Percentiles rank a stretch among this genome's conserved stretches.
These are phyloP conservation scores for Saccopteryx bilineata DNA, from an alignment of 2,113 vertebrate genomes.

Conservation along the genomic window DNA sequence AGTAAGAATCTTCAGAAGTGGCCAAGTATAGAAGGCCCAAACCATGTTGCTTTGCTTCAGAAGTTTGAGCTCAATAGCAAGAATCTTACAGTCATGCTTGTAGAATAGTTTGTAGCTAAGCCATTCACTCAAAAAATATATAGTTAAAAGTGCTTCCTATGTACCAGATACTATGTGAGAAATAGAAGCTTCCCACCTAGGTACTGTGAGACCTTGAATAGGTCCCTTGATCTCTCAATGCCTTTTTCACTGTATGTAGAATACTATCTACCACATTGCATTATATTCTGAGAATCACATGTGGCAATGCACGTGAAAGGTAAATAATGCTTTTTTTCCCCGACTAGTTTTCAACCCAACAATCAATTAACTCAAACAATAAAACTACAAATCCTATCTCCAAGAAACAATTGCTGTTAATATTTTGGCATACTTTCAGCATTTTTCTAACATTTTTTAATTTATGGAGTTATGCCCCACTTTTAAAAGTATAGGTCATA, in stretches of 20 bases:
- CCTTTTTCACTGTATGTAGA: not conserved
- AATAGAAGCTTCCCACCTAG: not conserved
- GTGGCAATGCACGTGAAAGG: not conserved
- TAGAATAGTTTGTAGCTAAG: not conserved
- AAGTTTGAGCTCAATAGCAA: not conserved
- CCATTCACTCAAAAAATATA: not conserved
- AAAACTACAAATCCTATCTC: not conserved
- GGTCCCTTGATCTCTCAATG: not conserved
- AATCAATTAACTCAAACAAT: not conserved
- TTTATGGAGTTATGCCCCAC: not conserved
- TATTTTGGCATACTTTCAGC: not conserved
- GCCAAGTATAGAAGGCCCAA: not conserved
- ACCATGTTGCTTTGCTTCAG: conserved; percentile 2
- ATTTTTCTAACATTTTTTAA: not conserved
- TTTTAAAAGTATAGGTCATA: not conserved
- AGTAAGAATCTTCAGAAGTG: conserved; percentile 31
- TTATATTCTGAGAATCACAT: not conserved
- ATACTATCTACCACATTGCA: not conserved
- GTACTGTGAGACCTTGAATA: not conserved
- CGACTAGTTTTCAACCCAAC: not conserved
- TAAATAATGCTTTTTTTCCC: not conserved
- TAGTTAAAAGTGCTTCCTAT: not conserved
- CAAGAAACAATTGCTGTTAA: not conserved
- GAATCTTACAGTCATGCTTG: not conserved
- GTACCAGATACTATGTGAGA: not conserved